Base-by-base conservation (phyloP, 2,113 vertebrate genomes). In the Glaucidium brasilianum region DNA sequence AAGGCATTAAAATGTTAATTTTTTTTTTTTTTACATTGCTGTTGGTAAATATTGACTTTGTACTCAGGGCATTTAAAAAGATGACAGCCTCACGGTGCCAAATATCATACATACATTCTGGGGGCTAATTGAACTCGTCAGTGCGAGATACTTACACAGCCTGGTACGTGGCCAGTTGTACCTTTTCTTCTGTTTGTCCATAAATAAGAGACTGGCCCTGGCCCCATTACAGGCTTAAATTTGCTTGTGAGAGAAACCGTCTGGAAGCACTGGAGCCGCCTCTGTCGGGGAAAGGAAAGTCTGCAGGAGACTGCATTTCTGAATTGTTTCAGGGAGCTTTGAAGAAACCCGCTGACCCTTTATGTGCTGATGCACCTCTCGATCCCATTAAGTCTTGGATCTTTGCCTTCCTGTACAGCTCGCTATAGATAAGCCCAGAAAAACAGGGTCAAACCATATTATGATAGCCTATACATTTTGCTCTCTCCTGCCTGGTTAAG, bases 91-190 rank as follows among this genome's bases (percentile, higher is more conserved):
- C 8, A 2, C 50, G 59, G 22, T 26, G 66, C 16, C 25, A 9
- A 23, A 25, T 27, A 2, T 5, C 21, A 26, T 3, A n/a, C 9
- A 4, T 6, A 27, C 5, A 16, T 16, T 45, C 22, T 16, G 18
- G 69, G 35, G 37, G 25, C 10, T 23, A 7, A 6, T 10, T 11
- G 50, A 21, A 2, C 21, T 23, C 22, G 16, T 41, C n/a, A 5
- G 5, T 5, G 85, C 0, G 6, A 41, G 50, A 20, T 12, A 5
- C 10, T 15, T 6, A 17, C n/a, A 9, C 58, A 29, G 63, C 26
- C 49, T 10, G 6, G 11, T 58, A 12, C 12, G 0, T 0, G 11
- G 41, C 29, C 8, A 10, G 9, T 7, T 12, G 6, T 6, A 3
- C 3, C 15, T 5, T 26, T 72, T 47, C 29, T 30, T 58, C 9